These are phyloP conservation scores for Myrmecophaga tridactyla DNA, from an alignment of 2,113 vertebrate genomes.

Conservation along the genomic window DNA sequence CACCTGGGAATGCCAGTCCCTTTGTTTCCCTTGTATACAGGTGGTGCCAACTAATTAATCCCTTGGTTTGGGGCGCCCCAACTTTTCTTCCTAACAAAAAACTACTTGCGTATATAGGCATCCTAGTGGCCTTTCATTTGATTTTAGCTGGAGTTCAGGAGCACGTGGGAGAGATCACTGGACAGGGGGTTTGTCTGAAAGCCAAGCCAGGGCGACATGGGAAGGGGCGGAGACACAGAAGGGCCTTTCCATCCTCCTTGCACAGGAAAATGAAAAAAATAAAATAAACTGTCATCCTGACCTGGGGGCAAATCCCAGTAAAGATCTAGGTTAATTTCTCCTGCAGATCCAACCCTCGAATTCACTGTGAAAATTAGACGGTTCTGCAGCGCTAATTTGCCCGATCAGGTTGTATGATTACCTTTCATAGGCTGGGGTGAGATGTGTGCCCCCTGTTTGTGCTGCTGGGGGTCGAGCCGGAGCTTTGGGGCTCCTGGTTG, in stretches of 20 bases:
- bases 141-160: background rate
- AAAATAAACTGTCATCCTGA: conserved; percentile 73
- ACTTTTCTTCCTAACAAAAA: background rate
- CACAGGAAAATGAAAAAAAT: conserved; percentile 48
- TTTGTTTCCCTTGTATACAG: background rate
- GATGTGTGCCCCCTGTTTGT: background rate
- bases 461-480: conserved; percentile 6
- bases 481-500: background rate
- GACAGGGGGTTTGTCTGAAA: background rate
- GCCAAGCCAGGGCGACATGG: background rate
- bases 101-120: accelerated
- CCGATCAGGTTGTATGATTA: conserved; percentile 61
- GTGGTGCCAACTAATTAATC: background rate
- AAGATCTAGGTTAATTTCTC: conserved; percentile 72
- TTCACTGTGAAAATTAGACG: conserved; percentile 67
- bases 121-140: background rate
- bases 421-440: conserved; percentile 71
- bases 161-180: background rate
- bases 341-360: conserved; percentile 38
- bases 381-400: conserved; percentile 75
- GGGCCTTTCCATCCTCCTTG: conserved; percentile 14
- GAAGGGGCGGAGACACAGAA: background rate
- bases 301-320: conserved; percentile 63
- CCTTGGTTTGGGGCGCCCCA: background rate
- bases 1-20: background rate